A percentile compares a stretch with the other conserved stretches of the same genome.
Conservation (phyloP, 2,113 vertebrate genomes). For the Syrrhaptes paradoxus region DNA sequence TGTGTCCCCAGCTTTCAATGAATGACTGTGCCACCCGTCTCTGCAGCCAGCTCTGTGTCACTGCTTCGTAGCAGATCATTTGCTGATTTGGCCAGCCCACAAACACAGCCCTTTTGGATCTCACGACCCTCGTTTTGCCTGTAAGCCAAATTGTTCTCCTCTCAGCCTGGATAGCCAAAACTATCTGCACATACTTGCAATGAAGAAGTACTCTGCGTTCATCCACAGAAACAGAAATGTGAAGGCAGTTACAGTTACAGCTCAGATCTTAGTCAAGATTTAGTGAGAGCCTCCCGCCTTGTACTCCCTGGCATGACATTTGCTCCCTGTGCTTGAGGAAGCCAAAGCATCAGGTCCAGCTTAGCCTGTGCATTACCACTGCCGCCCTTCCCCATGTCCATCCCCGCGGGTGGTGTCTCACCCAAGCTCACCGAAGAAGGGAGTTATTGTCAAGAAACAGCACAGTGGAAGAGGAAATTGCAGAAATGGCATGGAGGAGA, state of each 20-base stretch:
- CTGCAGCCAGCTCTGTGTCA: background rate
- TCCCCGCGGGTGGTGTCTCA: background rate
- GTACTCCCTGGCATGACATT: background rate
- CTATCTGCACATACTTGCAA: background rate
- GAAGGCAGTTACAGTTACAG: background rate
- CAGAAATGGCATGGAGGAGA: background rate
- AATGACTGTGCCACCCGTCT: background rate
- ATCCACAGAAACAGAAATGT: background rate
- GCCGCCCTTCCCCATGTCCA: accelerated
- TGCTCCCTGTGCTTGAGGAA: background rate
- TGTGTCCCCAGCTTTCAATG: background rate
- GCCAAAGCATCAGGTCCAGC: too few relatives aligned
- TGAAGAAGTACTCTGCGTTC: background rate
- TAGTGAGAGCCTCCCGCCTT: background rate
- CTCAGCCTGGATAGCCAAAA: background rate
- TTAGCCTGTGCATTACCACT: background rate
- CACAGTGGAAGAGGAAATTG: background rate
- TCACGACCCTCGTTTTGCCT: background rate
- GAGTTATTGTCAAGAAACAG: background rate
- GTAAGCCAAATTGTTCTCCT: background rate
- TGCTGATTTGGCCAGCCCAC: slow-evolving; percentile 16
- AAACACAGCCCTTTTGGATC: background rate
- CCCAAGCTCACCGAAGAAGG: background rate
- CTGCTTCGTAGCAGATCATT: background rate
- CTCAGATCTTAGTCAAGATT: background rate